Evolutionary conservation across 2,888 invertebrate species (phyloP), one percentile per base, ranked within the genome.

Genomic region (Eupeodes luniger): DNA sequence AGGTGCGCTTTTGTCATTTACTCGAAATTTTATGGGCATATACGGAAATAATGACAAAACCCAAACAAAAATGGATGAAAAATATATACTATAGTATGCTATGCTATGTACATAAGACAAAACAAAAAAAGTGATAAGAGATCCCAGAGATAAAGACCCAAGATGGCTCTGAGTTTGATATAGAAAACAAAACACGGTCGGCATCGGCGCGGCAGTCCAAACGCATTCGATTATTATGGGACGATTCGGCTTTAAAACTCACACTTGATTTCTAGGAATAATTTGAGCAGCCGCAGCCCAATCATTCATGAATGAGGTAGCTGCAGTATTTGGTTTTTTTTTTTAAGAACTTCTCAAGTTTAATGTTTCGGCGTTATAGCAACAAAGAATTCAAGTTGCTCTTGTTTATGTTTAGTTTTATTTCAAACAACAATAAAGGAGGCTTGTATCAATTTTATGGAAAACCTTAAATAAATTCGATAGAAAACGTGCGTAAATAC

Each of bases 401-500:
- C 76, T 83, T 66, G 86, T 79, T 87, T 87, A 87, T 87, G 83
- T 87, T 87, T 87, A 76, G 79, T 83, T 87, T 83, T 87, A 83
- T 83, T 83, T 76, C 80, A 57, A 79, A 27, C 27, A 27, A 27
- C 27, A 61, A 64, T 14, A 2, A 47, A 66, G 64, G 53, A 66
- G 77, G 61, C 49, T 77, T 81, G 2, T 27, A 2, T 2, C 27
- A 27, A 27, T 27, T 81, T 36, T 59, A 67, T 78, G 77, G 49
- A 82, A 82, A 74, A 66, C 11, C 5, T 5, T 2, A 55, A 19
- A 55, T 4, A 19, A 55, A 55, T 55, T 55, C 53, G 53, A 19
- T 55, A 14, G 55, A 19, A 55, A 55, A 19, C 5, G 55, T 12
- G 10, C 9, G 2, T 12, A 2, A 16, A 10, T 12, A 27, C 27